These are phyloP conservation scores for Colinus virginianus DNA, from an alignment of 2,113 vertebrate genomes.

Conservation along the genomic window DNA sequence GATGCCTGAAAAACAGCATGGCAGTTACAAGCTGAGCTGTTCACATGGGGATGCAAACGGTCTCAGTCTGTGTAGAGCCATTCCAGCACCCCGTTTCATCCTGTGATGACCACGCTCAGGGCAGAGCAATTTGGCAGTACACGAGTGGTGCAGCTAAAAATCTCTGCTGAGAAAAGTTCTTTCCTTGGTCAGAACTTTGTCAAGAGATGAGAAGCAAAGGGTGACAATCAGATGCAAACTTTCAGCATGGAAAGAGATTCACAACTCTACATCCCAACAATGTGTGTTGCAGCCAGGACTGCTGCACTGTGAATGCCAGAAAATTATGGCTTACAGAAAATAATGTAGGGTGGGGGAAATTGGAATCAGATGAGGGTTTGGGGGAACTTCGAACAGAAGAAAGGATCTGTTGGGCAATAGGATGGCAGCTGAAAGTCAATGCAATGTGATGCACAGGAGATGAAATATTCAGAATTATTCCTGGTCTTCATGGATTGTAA, in stretches of 20 bases:
- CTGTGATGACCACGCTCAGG: neutral
- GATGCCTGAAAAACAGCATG: neutral
- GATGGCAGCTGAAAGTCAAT: neutral
- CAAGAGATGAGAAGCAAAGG: neutral
- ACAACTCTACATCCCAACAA: neutral
- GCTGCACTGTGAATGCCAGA: neutral
- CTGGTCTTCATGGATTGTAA: constrained; percentile 32
- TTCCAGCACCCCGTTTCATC: neutral
- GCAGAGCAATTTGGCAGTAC: rapidly evolving
- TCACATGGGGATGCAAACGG: rapidly evolving
- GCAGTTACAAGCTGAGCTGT: neutral
- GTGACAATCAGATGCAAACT: neutral
- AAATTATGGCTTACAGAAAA: neutral
- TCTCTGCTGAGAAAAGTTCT: neutral
- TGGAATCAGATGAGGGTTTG: neutral
- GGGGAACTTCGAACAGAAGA: neutral
- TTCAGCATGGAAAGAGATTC: neutral
- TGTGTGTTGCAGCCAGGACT: neutral
- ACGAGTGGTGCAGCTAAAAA: neutral
- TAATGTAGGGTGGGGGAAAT: neutral
- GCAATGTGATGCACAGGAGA: neutral
- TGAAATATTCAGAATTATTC: neutral
- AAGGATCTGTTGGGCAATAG: neutral
- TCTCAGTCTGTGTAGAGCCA: rapidly evolving
- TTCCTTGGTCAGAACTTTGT: neutral